Evolutionary conservation across 2,113 vertebrate species (phyloP), one percentile per base, ranked within the genome.

Genomic region (Merops nubicus): DNA sequence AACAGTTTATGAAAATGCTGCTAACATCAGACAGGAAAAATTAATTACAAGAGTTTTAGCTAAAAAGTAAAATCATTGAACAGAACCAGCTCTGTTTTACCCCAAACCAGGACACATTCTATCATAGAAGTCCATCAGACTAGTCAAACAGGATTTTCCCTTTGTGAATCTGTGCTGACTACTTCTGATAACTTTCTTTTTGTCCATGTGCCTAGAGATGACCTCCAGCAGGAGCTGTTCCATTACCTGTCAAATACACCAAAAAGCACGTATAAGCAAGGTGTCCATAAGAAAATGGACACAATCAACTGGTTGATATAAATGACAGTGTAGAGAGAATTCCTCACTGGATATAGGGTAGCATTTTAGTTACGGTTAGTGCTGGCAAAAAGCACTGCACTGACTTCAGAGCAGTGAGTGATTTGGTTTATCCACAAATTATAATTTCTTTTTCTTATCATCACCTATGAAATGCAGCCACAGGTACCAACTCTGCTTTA

Each of bases 261-360:
- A 21, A 47, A 11, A 43, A 22, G 0, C 3, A 31, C 56, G 68
- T 85, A 4, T 74, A 67, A 70, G 1, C 1, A 5, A 1, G 6
- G 0, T 20, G 33, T 26, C 22, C 6, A 22, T 56, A 78, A 67
- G 22, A 75, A 78, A 75, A 79, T 45, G 3, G 8, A 31, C 12
- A 43, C 4, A 22, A 25, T 34, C 19, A 42, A 28, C 3, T n/a
- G 5, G 19, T 53, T 72, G 8, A 34, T 48, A 16, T 4, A 75
- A 70, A 5, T 13, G 9, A 45, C 3, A 7, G 2, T 64, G 3
- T 21, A 65, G 15, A 69, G 45, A 59, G 9, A 54, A 60, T 28
- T 92, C 15, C 2, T 54, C 19, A 36, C 5, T 8, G 7, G 48
- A 51, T 47, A 4, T 16, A 72, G 42, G 15, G 6, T 23, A 16